Evolutionary conservation across 1,140 invertebrate genomes (phyloP).

Genomic region (Drosophila nasuta): DNA sequence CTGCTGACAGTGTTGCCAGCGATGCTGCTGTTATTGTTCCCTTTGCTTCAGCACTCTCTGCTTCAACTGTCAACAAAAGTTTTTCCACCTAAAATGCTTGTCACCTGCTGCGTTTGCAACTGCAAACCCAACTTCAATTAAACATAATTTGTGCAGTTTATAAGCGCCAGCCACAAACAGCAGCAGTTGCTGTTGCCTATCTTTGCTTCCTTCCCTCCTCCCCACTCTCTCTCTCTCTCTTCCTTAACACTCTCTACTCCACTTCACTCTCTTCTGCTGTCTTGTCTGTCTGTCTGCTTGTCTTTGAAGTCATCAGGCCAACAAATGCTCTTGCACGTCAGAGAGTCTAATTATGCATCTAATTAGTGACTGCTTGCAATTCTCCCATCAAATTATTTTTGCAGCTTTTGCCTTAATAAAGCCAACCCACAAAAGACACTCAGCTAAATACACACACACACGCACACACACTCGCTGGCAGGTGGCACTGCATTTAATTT

Average conservation of each 20-base stretch:
- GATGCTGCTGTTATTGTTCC: not conserved
- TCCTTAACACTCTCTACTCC: no score
- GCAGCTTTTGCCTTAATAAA: conserved; percentile 61
- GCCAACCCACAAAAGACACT: conserved; percentile 56
- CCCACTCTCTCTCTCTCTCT: not conserved
- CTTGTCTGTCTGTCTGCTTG: not conserved
- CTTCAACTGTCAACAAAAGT: conserved; percentile 2
- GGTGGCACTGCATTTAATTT: conserved; percentile 36
- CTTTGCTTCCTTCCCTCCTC: not conserved
- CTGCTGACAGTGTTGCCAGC: conserved; percentile 5
- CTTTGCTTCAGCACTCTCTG: not conserved
- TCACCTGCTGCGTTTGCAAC: conserved; percentile 57
- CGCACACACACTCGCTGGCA: not conserved
- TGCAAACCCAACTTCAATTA: conserved; percentile 64
- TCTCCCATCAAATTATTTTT: conserved; percentile 71
- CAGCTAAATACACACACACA: not conserved
- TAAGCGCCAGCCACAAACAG: conserved; percentile 39
- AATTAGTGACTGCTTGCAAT: conserved; percentile 74
- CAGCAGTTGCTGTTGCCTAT: conserved; percentile 22
- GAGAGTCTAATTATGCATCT: conserved; percentile 77
- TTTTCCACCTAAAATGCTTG: conserved; percentile 24
- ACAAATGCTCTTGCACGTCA: conserved; percentile 20
- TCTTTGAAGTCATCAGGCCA: not conserved
- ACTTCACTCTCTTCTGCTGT: not conserved
- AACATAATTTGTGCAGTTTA: conserved; percentile 61